Evolutionary conservation across 2,888 invertebrate genomes (phyloP), one percentile per base, ranked within the genome.

Genomic region (Tinea semifulvella): DNA sequence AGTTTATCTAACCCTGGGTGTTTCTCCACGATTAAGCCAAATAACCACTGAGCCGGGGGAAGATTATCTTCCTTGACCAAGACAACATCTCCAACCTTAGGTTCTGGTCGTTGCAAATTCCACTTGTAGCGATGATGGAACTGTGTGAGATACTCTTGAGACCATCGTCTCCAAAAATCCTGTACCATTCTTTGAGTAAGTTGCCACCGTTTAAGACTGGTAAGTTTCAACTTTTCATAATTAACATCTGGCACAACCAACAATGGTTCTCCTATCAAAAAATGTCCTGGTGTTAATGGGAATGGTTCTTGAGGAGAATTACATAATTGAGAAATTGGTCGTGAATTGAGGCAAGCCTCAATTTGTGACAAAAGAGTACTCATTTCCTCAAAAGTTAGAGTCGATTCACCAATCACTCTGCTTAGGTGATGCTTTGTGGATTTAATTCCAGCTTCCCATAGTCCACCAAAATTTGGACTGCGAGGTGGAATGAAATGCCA

Each of bases 401-500:
- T 46, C 7, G 26, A 39, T 5, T 18, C 16, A 1, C 43, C 42
- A 17, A 18, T 44, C 4, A 47, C 38, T n/a, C n/a, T 22, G 22
- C 14, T 43, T 6, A 50, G 22, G 16, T 53, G 53, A 11, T 36
- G 18, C 19, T 52, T 52, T 1, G 42, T 35, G 3, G 46, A 51
- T 7, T 43, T 48, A 2, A 55, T 46, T 2, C 50, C 53, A 5
- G 53, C 49, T 38, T 56, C 55, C 55, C 53, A 56, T 2, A 53
- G 25, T 11, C 53, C 50, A 1, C 52, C 52, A 40, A 51, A 52
- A 27, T 52, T 50, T 13, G 50, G 52, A 17, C 46, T 42, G 7
- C 42, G 48, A 6, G 54, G 50, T 16, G 54, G 52, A 18, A 52
- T 54, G 16, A 50, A 54, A 28, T 52, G 48, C 51, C 50, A 52